phyloP scores from a whole-genome alignment of 1,140 invertebrate genomes.

The Aphaenogaster floridana region DNA sequence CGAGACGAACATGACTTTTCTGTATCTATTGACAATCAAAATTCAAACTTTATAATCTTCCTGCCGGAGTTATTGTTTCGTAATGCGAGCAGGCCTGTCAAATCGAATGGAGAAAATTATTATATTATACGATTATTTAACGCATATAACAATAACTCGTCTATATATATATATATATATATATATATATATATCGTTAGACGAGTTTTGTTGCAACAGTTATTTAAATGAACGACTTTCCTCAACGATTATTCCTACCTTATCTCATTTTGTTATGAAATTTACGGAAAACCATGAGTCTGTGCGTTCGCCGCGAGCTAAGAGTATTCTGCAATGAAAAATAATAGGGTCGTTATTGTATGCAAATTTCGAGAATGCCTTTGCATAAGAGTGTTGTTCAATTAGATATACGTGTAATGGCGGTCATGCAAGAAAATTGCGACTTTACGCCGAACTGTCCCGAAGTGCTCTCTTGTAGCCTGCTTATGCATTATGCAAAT shows the following conservation, averaged over 20 bases:
- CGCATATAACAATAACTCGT: too few relatives aligned
- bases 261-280: not conserved
- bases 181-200: not conserved
- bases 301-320: not conserved
- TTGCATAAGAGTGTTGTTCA: constrained; percentile 59
- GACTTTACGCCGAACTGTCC: constrained; percentile 53
- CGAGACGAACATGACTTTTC: not conserved
- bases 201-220: not conserved
- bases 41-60: constrained; percentile 14
- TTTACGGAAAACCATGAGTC: constrained; percentile 16
- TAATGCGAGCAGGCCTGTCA: not conserved
- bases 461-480: constrained; percentile 28
- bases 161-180: too few relatives aligned
- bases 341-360: constrained; percentile 50
- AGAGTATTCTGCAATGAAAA: constrained; percentile 36
- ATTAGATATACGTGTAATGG: constrained; percentile 62
- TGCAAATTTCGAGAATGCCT: constrained; percentile 56
- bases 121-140: not conserved
- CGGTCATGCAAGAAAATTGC: constrained; percentile 59
- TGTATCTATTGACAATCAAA: constrained; percentile 26
- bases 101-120: not conserved
- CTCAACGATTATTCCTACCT: constrained; percentile 18
- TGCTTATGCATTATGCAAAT: constrained; percentile 71
- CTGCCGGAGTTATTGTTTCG: not conserved
- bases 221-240: not conserved